Evolutionary conservation across 2,113 vertebrate genomes (phyloP).

Genomic region (Orthonyx spaldingii): DNA sequence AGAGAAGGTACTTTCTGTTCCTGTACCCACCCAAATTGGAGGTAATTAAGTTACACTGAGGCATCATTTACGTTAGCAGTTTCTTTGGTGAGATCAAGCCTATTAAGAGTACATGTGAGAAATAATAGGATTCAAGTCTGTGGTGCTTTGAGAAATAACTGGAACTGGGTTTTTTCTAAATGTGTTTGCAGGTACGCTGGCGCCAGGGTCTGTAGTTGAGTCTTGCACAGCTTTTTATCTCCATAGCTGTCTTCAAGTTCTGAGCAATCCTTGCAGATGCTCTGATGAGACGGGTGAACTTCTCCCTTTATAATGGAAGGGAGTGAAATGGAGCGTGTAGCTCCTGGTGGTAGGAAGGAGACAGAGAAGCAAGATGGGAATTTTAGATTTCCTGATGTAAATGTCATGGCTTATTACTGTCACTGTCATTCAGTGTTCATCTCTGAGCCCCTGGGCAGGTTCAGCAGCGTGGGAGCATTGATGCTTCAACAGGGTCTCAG

Average conservation of each 20-base stretch:
- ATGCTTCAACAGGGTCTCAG: neutral
- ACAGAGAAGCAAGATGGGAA: slow-evolving; percentile 21
- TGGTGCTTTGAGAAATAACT: slow-evolving; percentile 46
- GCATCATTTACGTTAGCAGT: slow-evolving; percentile 57
- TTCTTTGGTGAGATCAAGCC: slow-evolving; percentile 61
- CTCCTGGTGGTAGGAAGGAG: neutral
- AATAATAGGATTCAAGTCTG: slow-evolving; percentile 28
- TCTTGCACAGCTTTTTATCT: neutral
- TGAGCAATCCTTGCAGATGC: neutral
- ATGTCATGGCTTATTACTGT: neutral
- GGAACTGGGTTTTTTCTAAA: neutral
- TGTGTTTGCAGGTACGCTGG: neutral
- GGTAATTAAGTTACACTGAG: slow-evolving; percentile 54
- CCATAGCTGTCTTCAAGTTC: neutral
- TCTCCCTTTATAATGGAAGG: neutral
- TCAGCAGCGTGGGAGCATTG: neutral
- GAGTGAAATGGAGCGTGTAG: neutral
- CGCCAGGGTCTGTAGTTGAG: neutral
- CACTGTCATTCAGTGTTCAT: neutral
- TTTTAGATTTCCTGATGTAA: slow-evolving; percentile 15
- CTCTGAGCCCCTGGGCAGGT: neutral
- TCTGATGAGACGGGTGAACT: neutral
- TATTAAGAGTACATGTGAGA: slow-evolving; percentile 55
- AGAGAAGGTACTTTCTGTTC: slow-evolving; percentile 26
- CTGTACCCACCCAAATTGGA: slow-evolving; percentile 37